These are phyloP conservation scores for Scaptomyza tumidula DNA, from an alignment of 2,888 invertebrate genomes.

Conservation along the genomic window DNA sequence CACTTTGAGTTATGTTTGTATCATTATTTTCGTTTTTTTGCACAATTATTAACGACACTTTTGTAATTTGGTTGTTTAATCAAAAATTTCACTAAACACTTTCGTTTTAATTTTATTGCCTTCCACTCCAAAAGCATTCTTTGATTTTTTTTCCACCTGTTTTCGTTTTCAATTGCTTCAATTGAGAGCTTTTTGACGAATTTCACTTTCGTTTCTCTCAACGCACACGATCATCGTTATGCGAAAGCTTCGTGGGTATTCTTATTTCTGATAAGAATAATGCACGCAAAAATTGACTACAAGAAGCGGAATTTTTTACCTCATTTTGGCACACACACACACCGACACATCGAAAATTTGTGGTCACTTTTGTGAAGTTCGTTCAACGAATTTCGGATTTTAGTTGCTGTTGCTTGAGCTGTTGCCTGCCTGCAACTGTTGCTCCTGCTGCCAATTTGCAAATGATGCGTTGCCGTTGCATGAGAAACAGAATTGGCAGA, in stretches of 20 bases:
- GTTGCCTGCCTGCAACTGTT: conserved; percentile 42
- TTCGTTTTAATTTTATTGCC: conserved; percentile 26
- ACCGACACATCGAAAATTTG: conserved; percentile 6
- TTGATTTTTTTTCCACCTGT: conserved; percentile 6
- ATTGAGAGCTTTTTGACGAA: conserved; percentile 15
- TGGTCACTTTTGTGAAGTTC: conserved; percentile 28
- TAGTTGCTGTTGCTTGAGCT: conserved; percentile 34
- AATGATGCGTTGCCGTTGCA: conserved; percentile 54
- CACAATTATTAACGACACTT: conserved; percentile 57
- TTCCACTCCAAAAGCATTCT: conserved; percentile 9
- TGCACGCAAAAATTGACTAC: conserved; percentile 30
- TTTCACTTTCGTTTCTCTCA: conserved; percentile 43
- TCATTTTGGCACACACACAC: conserved; percentile 25
- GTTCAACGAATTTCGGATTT: conserved; percentile 51
- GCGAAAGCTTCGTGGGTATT: conserved; percentile 7
- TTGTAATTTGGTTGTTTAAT: conserved; percentile 46
- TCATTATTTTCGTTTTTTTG: conserved; percentile 26
- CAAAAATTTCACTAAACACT: conserved; percentile 45
- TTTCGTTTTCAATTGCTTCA: conserved; percentile 5
- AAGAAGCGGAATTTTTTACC: conserved; percentile 17
- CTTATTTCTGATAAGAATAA: conserved; percentile 38
- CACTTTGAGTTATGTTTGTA: conserved; percentile 29
- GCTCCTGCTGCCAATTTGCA: conserved; percentile 62
- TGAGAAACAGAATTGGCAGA: conserved; percentile 33
- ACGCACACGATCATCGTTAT: conserved; percentile 30